Percentiles rank a stretch among this genome's conserved stretches.
Conservation (phyloP, 2,113 vertebrate species). For the Phyllostomus discolor region DNA sequence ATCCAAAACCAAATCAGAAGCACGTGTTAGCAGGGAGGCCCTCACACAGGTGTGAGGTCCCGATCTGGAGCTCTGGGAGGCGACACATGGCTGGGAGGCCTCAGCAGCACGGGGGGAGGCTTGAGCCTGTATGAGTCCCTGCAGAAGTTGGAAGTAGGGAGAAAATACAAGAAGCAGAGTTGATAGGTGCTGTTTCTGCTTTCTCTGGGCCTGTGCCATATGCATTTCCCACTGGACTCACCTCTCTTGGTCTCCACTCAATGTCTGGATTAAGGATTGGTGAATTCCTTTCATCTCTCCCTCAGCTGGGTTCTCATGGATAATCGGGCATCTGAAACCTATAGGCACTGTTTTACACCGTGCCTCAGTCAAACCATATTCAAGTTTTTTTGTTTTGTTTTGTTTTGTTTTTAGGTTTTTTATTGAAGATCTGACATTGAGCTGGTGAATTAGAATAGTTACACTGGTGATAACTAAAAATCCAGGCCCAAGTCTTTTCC, state of each 20-base stretch:
- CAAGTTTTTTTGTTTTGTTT: neutral
- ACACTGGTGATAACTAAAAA: constrained; percentile 38
- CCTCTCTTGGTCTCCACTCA: neutral
- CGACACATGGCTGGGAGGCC: neutral
- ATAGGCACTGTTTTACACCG: neutral
- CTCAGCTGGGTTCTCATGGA: neutral
- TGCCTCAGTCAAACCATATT: neutral
- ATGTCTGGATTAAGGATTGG: neutral
- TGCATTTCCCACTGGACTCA: neutral
- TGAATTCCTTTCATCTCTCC: neutral
- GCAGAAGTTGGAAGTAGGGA: neutral
- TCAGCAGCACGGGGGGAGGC: neutral
- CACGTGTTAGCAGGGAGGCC: neutral
- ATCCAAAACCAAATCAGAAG: neutral
- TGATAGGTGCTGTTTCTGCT: neutral
- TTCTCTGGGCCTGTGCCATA: neutral
- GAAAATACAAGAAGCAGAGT: neutral
- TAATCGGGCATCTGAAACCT: neutral
- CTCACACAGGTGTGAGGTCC: neutral
- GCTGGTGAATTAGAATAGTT: neutral
- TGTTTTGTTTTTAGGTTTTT: neutral
- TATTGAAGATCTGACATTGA: constrained; percentile 33
- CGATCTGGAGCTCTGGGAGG: neutral
- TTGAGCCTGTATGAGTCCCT: neutral
- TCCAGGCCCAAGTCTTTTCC: neutral